Evolutionary conservation across 2,888 invertebrate species (phyloP).

Genomic region (Cepaea hortensis): DNA sequence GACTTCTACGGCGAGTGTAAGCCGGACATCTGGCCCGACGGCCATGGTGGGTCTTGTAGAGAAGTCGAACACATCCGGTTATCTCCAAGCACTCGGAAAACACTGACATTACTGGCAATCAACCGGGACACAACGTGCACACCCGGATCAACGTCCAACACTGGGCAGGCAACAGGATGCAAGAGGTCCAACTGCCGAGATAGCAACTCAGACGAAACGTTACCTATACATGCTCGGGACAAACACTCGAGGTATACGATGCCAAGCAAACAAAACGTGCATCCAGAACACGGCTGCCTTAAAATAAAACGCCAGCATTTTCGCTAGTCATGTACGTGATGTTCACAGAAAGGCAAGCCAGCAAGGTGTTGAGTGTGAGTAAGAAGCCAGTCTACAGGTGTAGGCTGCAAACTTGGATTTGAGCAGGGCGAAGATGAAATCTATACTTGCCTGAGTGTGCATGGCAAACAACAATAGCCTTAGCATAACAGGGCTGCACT

Average conservation of each 20-base stretch:
- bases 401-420: background rate
- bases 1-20: slow-evolving; percentile 6
- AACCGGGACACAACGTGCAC: too few relatives aligned
- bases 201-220: too few relatives aligned
- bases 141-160: too few relatives aligned
- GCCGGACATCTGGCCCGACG: background rate
- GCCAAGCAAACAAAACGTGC: too few relatives aligned
- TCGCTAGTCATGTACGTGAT: background rate
- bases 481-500: background rate
- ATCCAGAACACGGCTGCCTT: background rate
- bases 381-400: slow-evolving; percentile 13
- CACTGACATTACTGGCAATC: background rate
- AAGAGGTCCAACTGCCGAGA: too few relatives aligned
- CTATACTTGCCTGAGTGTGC: background rate
- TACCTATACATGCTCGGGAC: too few relatives aligned
- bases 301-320: background rate
- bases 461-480: background rate
- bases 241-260: too few relatives aligned
- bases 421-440: slow-evolving; percentile 5
- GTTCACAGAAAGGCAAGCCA: background rate
- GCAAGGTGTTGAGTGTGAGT: background rate
- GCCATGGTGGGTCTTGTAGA: slow-evolving; percentile 30
- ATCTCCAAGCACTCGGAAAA: slow-evolving; percentile 25
- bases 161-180: too few relatives aligned
- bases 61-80: slow-evolving; percentile 16